Evolutionary conservation across 2,797 vertebrate genomes (phyloP).

Genomic region (Chaunax sp.): DNA sequence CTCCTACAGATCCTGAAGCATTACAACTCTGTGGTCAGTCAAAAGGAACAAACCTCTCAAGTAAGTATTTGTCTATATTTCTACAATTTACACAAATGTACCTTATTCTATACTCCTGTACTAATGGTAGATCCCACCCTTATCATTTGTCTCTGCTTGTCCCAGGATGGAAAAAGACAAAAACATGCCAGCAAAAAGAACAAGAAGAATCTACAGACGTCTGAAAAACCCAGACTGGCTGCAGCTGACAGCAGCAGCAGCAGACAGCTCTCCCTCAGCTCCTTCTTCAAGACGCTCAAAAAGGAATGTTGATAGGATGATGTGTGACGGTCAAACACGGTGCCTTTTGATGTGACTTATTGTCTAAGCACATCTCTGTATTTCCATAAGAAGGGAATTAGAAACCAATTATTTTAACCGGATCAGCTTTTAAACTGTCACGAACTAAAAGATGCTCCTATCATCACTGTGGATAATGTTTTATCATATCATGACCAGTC

Average conservation of each 20-base stretch:
- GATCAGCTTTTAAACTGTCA: neutral
- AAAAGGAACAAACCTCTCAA: constrained; percentile 35
- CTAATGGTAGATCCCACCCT: neutral
- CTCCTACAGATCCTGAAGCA: constrained; percentile 79
- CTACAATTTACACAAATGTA: neutral
- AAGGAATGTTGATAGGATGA: constrained; percentile 43
- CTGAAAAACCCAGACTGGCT: constrained; percentile 49
- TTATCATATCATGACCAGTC: neutral
- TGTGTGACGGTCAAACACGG: neutral
- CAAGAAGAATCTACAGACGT: constrained; percentile 34
- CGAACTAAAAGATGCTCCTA: too few relatives aligned
- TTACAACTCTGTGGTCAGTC: constrained; percentile 61
- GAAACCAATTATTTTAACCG: neutral
- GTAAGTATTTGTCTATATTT: constrained; percentile 33
- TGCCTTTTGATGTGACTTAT: neutral
- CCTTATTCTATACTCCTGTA: neutral
- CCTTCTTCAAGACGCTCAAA: constrained; percentile 75
- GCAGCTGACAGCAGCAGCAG: constrained; percentile 23
- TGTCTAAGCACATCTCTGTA: too few relatives aligned
- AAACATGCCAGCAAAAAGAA: constrained; percentile 35
- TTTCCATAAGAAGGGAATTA: neutral
- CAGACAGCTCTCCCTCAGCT: constrained; percentile 73
- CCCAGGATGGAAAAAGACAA: constrained; percentile 68
- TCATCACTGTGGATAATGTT: neutral
- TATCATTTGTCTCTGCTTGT: constrained; percentile 15